Evolutionary conservation across 2,888 invertebrate genomes (phyloP).

Genomic region (Pristionchus mayeri): DNA sequence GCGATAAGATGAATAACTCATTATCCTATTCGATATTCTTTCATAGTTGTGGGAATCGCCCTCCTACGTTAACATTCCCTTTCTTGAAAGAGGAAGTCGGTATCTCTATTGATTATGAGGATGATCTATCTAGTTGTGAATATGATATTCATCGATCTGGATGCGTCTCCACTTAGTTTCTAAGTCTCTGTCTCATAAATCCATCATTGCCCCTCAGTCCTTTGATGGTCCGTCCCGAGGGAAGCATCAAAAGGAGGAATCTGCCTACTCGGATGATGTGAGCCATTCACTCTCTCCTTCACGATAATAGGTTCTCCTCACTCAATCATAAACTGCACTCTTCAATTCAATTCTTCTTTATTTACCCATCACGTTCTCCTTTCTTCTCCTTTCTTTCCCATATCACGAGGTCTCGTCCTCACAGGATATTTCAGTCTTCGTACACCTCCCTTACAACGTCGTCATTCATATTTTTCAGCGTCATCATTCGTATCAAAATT

Average conservation of each 20-base stretch:
- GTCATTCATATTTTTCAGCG: no score
- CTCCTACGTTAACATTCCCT: conserved; percentile 5
- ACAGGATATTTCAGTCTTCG: neutral
- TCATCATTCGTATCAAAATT: neutral
- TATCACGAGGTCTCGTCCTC: neutral
- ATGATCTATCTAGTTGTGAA: neutral
- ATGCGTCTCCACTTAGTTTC: neutral
- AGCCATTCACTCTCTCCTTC: no score
- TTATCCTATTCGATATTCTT: neutral
- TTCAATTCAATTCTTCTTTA: no score
- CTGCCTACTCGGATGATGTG: no score
- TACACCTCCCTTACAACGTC: neutral
- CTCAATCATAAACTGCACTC: no score
- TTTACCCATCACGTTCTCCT: neutral
- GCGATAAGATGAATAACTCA: conserved; percentile 1
- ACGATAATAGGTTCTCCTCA: no score
- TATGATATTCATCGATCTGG: neutral
- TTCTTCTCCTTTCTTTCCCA: neutral
- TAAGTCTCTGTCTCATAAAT: conserved; percentile 1
- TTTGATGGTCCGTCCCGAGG: no score
- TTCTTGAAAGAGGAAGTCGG: neutral
- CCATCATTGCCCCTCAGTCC: no score
- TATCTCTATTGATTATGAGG: neutral
- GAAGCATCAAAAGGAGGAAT: no score
- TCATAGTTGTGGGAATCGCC: neutral